Base-by-base conservation (phyloP, 2,113 vertebrate genomes). In the Fulmarus glacialis region DNA sequence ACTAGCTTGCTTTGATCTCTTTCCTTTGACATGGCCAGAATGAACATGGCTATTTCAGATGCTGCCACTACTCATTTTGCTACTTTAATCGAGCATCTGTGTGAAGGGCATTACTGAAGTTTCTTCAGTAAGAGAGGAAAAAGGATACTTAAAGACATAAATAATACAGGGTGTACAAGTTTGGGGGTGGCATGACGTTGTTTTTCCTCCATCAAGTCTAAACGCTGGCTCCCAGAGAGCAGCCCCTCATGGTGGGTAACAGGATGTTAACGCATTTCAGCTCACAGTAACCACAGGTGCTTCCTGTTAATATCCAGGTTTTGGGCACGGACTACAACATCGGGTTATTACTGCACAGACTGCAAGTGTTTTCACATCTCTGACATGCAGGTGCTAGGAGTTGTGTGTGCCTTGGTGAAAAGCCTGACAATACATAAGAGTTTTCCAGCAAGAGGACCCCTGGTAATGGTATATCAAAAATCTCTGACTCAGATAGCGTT, bases 221-320 rank as follows among this genome's bases (percentile, higher is more conserved):
- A 81, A 75, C 32, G 6, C 6, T 78, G 68, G 9, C 58, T 77
- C 40, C 36, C 43, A 32, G 52, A 60, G 70, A 38, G 43, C 52
- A 70, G 47, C n/a, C n/a, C 38, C 29, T 72, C 38, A 6, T 23
- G 8, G 47, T 5, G 24, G 26, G 56, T 56, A 13, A 17, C 1
- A 4, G 56, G 52, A 43, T 4, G 1, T 59, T 19, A 53, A n/a
- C 0, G 2, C 5, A 6, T 83, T 83, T 75, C 72, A 43, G 17
- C 40, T 47, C 38, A 16, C n/a, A 52, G 62, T 45, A 68, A 42
- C 53, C 62, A 55, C 60, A 62, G 0, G 2, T 45, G 58, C 22
- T 92, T 59, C 52, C 86, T 60, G 7, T 67, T 67, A 59, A 36
- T 22, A 34, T 17, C 58, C 63, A 68, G 67, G 3, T 17, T 83